These are phyloP conservation scores for Autographa gamma DNA, from an alignment of 2,888 invertebrate species.

Conservation along the genomic window DNA sequence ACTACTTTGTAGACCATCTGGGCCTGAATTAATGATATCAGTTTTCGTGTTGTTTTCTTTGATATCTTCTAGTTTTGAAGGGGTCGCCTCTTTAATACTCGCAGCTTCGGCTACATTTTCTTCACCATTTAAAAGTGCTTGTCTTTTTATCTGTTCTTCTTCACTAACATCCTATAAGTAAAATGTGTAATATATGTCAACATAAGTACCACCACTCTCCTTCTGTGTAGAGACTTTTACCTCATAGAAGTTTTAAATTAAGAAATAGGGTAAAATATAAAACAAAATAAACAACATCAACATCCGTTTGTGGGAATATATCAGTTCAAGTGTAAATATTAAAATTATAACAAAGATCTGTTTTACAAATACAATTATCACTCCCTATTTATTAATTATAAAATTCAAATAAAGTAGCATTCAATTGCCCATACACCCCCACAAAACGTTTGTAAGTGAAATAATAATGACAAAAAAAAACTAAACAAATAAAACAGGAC, in stretches of 20 bases:
- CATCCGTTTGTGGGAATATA: constrained; percentile 87
- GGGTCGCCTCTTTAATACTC: constrained; percentile 78
- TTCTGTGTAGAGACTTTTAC: constrained; percentile 25
- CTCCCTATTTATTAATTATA: constrained; percentile 58
- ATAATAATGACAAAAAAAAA: constrained; percentile 76
- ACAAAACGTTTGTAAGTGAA: constrained; percentile 82
- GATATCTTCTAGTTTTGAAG: constrained; percentile 80
- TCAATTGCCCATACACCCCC: constrained; percentile 88
- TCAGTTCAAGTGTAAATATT: constrained; percentile 68
- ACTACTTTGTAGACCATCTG: constrained; percentile 74
- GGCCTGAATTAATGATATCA: constrained; percentile 77
- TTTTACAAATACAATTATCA: constrained; percentile 36
- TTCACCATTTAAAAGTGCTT: constrained; percentile 82
- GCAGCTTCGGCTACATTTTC: constrained; percentile 82
- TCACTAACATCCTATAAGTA: constrained; percentile 81
- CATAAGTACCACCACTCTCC: constrained; percentile 36
- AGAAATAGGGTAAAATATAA: constrained; percentile 59
- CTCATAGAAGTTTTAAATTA: constrained; percentile 43
- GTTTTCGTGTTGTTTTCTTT: constrained; percentile 81
- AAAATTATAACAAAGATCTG: constrained; percentile 55
- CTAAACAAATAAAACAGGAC: constrained; percentile 80
- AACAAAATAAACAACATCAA: constrained; percentile 65
- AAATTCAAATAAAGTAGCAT: constrained; percentile 47
- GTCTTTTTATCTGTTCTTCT: constrained; percentile 77
- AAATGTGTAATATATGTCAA: constrained; percentile 62